Base-by-base conservation (phyloP, 1,140 invertebrate species). In the Antheraea pernyi region DNA sequence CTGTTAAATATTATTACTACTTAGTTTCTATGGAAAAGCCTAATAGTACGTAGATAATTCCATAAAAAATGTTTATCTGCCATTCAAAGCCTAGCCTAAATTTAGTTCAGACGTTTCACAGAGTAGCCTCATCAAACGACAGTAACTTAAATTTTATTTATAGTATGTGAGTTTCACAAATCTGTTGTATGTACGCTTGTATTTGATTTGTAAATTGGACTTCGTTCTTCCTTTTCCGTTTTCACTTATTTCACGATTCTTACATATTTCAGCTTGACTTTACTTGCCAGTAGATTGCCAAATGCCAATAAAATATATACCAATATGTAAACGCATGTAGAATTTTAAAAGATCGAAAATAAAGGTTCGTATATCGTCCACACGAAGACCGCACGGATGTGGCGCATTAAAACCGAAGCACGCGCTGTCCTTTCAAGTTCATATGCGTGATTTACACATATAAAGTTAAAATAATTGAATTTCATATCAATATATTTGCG, bases 401-500 rank as follows among this genome's bases (percentile, higher is more conserved):
- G 9, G 46, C 13, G 16, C 6, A 53, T 53, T 53, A 16, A 53
- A 53, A 53, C 16, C 46, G 46, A 53, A 53, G 46, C 46, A 53
- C 46, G 46, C 46, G 16, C 46, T 53, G 46, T 16, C 46, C 46
- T 53, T 53, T 53, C 16, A 53, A 53, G 46, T 53, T 53, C 46
- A 53, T 37, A 36, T 3, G 61, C 19, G 3, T 63, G 61, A 63
- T 63, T 63, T 63, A 63, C 37, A 11, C 13, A 63, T 63, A 53
- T 53, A 63, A 63, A 63, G 19, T 37, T 63, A 63, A 63, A 37
- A 22, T 53, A 53, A 37, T 19, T 63, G 61, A 63, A 63, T 63
- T 63, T 63, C 61, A 63, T 63, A 63, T 63, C 37, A 7, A 63
- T 63, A 58, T 19, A 65, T 70, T 70, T 70, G 53, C 11, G 39